Evolutionary conservation across 2,113 vertebrate species (phyloP).

Genomic region (Brachypodius melanocephalos): DNA sequence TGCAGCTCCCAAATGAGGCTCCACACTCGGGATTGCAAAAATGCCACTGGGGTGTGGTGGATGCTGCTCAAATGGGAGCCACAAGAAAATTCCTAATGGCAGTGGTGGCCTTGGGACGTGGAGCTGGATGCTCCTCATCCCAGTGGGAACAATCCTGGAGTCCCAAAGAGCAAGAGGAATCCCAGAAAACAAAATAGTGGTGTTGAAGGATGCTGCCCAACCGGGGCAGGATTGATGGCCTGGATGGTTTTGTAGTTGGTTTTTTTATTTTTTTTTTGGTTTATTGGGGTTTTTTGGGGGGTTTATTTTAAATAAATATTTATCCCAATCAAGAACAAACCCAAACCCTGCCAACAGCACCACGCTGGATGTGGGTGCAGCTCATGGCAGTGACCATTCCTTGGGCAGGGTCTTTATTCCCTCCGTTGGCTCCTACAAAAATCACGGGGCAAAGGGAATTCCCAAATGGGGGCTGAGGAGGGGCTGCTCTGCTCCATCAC

Average conservation of each 20-base stretch:
- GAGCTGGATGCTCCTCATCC: neutral
- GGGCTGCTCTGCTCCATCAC: neutral
- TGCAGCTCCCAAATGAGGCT: neutral
- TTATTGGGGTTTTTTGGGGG: fast-evolving
- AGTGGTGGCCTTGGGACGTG: fast-evolving
- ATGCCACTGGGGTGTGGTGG: neutral
- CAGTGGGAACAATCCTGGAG: neutral
- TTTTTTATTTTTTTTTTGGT: neutral
- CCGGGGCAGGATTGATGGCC: fast-evolving
- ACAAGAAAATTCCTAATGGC: neutral
- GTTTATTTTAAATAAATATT: neutral
- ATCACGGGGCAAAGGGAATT: neutral
- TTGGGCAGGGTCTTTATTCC: neutral
- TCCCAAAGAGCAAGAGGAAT: neutral
- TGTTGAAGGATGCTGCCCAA: neutral
- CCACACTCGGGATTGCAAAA: neutral
- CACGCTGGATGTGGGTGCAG: neutral
- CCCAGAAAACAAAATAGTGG: neutral
- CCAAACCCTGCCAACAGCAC: neutral
- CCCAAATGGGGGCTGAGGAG: neutral
- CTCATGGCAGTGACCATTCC: neutral
- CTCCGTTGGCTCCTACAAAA: neutral
- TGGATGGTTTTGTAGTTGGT: neutral
- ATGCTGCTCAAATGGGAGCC: neutral
- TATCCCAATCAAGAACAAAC: neutral